Base-by-base conservation (phyloP, 2,113 vertebrate genomes). In the Miniopterus natalensis region DNA sequence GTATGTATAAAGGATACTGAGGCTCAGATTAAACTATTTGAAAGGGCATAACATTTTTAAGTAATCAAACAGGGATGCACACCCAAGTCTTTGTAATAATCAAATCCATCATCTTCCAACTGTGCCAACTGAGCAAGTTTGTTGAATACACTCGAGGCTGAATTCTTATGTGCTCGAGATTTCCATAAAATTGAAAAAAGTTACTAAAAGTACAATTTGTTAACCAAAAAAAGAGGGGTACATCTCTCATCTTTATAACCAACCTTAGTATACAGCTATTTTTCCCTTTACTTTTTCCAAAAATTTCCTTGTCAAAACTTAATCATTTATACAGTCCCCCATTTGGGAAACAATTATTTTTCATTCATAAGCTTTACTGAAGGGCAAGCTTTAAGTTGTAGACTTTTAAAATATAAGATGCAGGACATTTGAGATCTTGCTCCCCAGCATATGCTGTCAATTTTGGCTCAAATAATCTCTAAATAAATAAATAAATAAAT, bases 161-260 rank as follows among this genome's bases (percentile, higher is more conserved):
- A 93, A 92, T 85, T 80, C 10, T 55, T 81, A 84, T 0, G 15
- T 84, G 68, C 49, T 83, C 27, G 79, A 57, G 29, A 84, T 57
- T 84, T 88, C 45, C 84, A 85, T 25, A 91, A 93, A 79, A 36
- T 21, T 74, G 4, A 27, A 42, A 86, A 88, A 70, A 78, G 42
- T 73, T 90, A 96, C 49, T 81, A 88, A 94, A 91, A 94, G 53
- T 40, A 45, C 23, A 65, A 65, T 57, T 23, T 90, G 51, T 91
- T 90, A 77, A 77, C 49, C 15, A 73, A 68, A 55, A 78, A 27
- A 3, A 18, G 20, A 47, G 0, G 23, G 17, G 5, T 47, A 21
- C 80, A 92, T 49, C 68, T 88, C 20, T 87, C 45, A 36, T 75
- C 40, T 89, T 92, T 45, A 12, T 51, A 83, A 88, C 66, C 80